phyloP scores from a whole-genome alignment of 2,113 vertebrate genomes.

The Misgurnus mizolepis region DNA sequence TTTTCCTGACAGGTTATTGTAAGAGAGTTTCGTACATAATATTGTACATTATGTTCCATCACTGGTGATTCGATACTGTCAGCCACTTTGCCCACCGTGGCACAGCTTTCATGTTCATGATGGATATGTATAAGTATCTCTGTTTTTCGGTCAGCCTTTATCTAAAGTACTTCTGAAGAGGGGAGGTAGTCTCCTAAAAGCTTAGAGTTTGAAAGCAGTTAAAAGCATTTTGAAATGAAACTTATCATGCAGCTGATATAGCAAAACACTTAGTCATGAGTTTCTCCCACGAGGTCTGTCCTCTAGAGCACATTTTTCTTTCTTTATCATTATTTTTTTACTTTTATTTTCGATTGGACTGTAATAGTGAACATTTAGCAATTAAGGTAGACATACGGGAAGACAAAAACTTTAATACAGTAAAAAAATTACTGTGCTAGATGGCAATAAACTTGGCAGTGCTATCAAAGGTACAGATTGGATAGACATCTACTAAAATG shows the following conservation, averaged over 20 bases:
- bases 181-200: constrained; percentile 5
- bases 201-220: background rate
- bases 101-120: background rate
- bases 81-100: background rate
- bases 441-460: no score
- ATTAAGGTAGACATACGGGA: no score
- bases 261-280: background rate
- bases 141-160: background rate
- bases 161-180: background rate
- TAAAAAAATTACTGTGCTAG: no score
- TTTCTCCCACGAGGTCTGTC: background rate
- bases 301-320: no score
- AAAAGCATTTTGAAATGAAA: constrained; percentile 9
- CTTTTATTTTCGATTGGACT: no score
- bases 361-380: no score
- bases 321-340: no score
- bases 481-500: no score
- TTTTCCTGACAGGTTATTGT: no score
- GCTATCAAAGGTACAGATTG: no score
- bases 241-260: background rate
- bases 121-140: background rate
- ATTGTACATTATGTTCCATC: background rate
- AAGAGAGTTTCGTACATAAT: no score
- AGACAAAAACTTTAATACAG: no score
- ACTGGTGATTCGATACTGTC: constrained; percentile 17